Conservation (phyloP, 1,140 invertebrate genomes). For the Bombus affinis region DNA sequence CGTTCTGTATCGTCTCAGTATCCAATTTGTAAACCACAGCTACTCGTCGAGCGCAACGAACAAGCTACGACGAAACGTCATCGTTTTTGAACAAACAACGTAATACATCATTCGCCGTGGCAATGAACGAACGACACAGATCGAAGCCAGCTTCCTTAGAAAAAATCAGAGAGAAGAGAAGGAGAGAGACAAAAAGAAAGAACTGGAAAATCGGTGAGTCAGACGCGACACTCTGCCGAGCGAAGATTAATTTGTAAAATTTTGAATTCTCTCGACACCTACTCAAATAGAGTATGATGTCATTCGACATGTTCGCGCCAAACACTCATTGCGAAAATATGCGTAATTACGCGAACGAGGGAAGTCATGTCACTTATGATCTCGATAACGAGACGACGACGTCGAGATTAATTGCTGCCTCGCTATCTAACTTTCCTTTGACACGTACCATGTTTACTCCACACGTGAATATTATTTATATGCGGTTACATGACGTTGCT, state of each 20-base stretch:
- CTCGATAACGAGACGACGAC: conserved; percentile 38
- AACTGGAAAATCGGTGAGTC: conserved; percentile 11
- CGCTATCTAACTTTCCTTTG: neutral
- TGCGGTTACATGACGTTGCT: neutral
- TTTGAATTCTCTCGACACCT: conserved; percentile 19
- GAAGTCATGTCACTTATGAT: conserved; percentile 20
- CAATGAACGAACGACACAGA: neutral
- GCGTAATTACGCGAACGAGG: conserved; percentile 40
- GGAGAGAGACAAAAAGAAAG: no score
- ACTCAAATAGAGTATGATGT: conserved; percentile 44
- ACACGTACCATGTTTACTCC: neutral
- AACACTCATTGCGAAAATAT: conserved; percentile 37
- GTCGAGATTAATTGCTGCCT: neutral
- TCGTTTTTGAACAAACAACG: neutral
- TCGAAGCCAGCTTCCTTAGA: neutral
- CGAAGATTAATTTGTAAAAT: conserved; percentile 29
- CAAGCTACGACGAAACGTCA: no score
- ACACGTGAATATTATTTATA: neutral
- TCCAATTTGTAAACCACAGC: neutral
- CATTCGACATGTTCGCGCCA: neutral
- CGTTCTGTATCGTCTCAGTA: neutral
- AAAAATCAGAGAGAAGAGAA: neutral
- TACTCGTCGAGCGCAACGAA: neutral
- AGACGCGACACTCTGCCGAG: neutral
- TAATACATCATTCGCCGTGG: neutral